A percentile compares a stretch with the other conserved stretches of the same genome.
phyloP scores from a whole-genome alignment of 2,797 vertebrate species.

The Poecile montanus region DNA sequence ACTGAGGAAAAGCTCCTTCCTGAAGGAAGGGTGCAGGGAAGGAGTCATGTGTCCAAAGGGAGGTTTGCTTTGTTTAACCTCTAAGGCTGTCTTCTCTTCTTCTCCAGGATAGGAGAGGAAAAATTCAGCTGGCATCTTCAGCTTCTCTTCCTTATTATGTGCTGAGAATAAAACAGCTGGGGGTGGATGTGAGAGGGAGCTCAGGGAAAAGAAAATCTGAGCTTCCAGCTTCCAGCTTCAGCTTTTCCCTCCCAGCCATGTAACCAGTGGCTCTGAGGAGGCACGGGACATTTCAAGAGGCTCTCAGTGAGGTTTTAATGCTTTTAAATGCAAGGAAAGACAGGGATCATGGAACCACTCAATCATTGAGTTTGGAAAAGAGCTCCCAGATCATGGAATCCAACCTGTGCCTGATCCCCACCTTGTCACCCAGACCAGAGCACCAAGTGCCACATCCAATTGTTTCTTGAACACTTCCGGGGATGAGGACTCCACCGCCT shows the following conservation, averaged over 20 bases:
- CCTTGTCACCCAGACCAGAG: too few relatives aligned
- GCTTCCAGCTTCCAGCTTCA: not conserved
- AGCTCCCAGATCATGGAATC: not conserved
- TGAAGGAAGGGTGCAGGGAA: not conserved
- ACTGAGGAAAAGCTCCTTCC: not conserved
- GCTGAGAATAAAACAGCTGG: not conserved
- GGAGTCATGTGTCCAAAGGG: not conserved
- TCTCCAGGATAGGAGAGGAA: not conserved
- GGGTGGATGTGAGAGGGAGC: not conserved
- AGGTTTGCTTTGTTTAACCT: not conserved
- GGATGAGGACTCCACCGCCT: not conserved
- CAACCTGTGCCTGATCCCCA: not conserved
- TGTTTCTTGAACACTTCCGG: not conserved
- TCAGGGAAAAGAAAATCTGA: not conserved
- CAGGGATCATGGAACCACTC: not conserved
- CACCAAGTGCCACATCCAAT: fast-evolving
- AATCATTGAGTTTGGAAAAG: not conserved
- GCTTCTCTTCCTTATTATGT: not conserved
- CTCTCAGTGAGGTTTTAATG: not conserved
- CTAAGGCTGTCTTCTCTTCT: not conserved
- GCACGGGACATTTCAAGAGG: not conserved
- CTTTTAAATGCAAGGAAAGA: not conserved
- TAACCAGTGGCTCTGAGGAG: not conserved
- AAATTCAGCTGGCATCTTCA: not conserved
- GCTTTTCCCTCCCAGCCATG: not conserved